Conservation (phyloP, 2,797 vertebrate species). For the Sphenopsis melanotis region DNA sequence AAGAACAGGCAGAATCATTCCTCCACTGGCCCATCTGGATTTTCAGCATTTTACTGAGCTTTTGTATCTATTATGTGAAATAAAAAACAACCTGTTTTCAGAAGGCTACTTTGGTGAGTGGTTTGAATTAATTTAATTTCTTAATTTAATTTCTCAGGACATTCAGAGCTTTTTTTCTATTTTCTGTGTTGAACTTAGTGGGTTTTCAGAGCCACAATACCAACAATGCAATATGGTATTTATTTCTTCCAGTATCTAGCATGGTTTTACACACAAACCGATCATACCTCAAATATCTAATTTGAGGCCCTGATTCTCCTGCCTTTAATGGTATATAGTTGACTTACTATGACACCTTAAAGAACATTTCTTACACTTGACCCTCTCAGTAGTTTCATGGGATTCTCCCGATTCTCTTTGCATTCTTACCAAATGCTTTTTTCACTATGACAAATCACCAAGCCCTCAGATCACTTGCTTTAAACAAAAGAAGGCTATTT, state of each 20-base stretch:
- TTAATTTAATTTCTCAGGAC: constrained; percentile 61
- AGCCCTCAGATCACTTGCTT: constrained; percentile 21
- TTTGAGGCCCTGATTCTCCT: constrained; percentile 7
- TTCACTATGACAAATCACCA: constrained; percentile 30
- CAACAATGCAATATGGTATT: background rate
- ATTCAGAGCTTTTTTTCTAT: constrained; percentile 16
- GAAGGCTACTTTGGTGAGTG: constrained; percentile 59
- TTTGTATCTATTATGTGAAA: constrained; percentile 6
- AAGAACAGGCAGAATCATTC: background rate
- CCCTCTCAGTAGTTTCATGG: constrained; percentile 37
- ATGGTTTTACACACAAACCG: background rate
- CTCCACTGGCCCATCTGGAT: background rate
- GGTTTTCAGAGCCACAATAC: constrained; percentile 1
- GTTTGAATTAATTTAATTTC: constrained; percentile 47
- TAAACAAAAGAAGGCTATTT: constrained; percentile 48
- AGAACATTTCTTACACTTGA: constrained; percentile 19
- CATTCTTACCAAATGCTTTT: constrained; percentile 51
- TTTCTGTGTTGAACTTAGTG: constrained; percentile 7
- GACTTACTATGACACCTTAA: background rate
- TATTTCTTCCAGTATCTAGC: constrained; percentile 40
- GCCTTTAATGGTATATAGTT: constrained; percentile 38
- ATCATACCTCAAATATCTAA: background rate
- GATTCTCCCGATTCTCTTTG: constrained; percentile 1
- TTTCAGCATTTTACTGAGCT: constrained; percentile 16
- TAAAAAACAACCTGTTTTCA: constrained; percentile 44